Conservation (phyloP, 1,140 invertebrate genomes). For the Heliconius nattereri region DNA sequence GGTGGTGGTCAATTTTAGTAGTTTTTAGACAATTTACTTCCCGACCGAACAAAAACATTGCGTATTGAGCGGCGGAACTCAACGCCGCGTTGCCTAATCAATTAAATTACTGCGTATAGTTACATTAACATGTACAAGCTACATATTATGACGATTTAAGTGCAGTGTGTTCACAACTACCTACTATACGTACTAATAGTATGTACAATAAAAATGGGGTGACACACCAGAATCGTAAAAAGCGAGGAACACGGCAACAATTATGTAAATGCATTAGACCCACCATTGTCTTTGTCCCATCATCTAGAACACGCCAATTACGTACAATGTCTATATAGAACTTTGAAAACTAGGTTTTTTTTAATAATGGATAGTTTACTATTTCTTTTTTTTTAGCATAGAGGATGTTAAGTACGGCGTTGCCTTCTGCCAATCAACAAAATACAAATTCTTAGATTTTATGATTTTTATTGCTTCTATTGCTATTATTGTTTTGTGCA, state of each 20-base stretch:
- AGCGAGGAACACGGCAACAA: conserved; percentile 38
- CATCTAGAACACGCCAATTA: conserved; percentile 32
- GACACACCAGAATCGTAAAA: conserved; percentile 12
- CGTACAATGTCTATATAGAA: background rate
- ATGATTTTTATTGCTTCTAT: background rate
- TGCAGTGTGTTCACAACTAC: too few relatives aligned
- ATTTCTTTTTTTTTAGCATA: background rate
- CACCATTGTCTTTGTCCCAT: conserved; percentile 37
- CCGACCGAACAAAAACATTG: too few relatives aligned
- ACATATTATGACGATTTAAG: background rate
- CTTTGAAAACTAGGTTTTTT: background rate
- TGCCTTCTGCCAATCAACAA: too few relatives aligned
- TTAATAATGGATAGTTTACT: background rate
- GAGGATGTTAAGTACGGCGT: background rate
- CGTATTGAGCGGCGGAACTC: too few relatives aligned
- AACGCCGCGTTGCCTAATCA: too few relatives aligned
- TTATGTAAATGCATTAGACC: conserved; percentile 48
- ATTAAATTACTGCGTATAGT: too few relatives aligned
- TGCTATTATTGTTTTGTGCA: too few relatives aligned
- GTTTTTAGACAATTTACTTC: too few relatives aligned
- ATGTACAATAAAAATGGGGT: conserved; percentile 10
- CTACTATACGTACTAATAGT: too few relatives aligned
- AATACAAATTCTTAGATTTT: too few relatives aligned
- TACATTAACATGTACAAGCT: too few relatives aligned
- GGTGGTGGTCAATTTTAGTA: too few relatives aligned